Base-by-base conservation (phyloP, 1,140 invertebrate species). In the Eueides isabella region DNA sequence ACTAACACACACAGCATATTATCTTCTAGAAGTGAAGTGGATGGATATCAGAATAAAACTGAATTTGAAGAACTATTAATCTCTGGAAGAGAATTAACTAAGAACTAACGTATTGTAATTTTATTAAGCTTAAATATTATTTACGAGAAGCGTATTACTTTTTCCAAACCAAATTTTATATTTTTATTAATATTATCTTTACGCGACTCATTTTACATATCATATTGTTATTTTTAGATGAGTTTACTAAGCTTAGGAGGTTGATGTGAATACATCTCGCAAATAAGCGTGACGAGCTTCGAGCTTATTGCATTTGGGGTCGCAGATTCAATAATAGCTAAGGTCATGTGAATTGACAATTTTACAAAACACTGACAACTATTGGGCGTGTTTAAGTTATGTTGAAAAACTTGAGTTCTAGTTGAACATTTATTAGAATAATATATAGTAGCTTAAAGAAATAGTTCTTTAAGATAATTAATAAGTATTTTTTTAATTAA, bases 11-110 rank as follows among this genome's bases (percentile, higher is more conserved):
- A 4, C 23, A 23, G 19, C 1, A 55, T 23, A 3, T 12, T 55
- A 55, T 55, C 48, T 55, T 55, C n/a, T 55, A 55, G 19, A 55
- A 12, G 19, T 55, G 7, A 55, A 55, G 48, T 55, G 48, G 48
- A 11, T 55, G 48, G 48, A 11, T 55, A 11, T 55, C 5, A 23
- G 26, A 23, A 55, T 44, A 55, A 23, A 55, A 55, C 9, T 23
- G 9, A 6, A 41, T 33, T 33, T 33, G 31, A 33, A 33, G n/a
- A n/a, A n/a, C n/a, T n/a, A n/a, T n/a, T n/a, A n/a, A n/a, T n/a
- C n/a, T n/a, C n/a, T n/a, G n/a, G n/a, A n/a, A n/a, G n/a, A n/a
- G n/a, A n/a, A n/a, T n/a, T n/a, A n/a, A n/a, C n/a, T n/a, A n/a
- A n/a, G n/a, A n/a, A n/a, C n/a, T n/a, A n/a, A n/a, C n/a, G n/a